Evolutionary conservation across 2,797 vertebrate genomes (phyloP).

Genomic region (Tachyglossus aculeatus): DNA sequence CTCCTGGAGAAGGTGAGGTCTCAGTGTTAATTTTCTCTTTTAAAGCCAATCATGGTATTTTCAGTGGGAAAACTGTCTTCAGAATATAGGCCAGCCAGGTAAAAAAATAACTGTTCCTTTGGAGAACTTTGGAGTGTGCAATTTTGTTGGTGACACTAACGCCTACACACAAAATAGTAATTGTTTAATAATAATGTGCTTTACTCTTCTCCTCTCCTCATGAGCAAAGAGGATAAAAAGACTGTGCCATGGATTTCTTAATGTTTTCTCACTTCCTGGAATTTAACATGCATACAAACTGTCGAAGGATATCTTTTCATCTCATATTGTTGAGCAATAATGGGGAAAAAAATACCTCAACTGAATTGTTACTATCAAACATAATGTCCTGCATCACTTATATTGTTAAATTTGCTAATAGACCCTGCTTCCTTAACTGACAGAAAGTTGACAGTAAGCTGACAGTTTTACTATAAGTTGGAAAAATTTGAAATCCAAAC

Average conservation of each 20-base stretch:
- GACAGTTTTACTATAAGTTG: not conserved
- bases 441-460: no score
- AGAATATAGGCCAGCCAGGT: no score
- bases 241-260: not conserved
- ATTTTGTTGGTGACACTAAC: no score
- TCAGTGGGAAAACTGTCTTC: no score
- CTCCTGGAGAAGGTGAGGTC: no score
- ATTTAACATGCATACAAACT: not conserved
- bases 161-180: no score
- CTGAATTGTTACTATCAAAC: slow-evolving; percentile 1
- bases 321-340: slow-evolving; percentile 11
- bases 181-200: no score
- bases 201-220: no score
- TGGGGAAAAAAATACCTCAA: not conserved
- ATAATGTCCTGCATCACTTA: not conserved
- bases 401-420: slow-evolving; percentile 17
- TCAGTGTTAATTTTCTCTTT: no score
- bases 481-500: slow-evolving; percentile 39
- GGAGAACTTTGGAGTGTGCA: no score
- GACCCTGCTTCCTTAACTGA: slow-evolving; percentile 14
- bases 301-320: not conserved
- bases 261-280: not conserved
- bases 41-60: no score
- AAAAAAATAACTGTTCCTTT: no score
- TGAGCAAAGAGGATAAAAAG: not conserved